These are phyloP conservation scores for Pangasius larnaudii DNA, from an alignment of 2,797 vertebrate species.

Conservation along the genomic window DNA sequence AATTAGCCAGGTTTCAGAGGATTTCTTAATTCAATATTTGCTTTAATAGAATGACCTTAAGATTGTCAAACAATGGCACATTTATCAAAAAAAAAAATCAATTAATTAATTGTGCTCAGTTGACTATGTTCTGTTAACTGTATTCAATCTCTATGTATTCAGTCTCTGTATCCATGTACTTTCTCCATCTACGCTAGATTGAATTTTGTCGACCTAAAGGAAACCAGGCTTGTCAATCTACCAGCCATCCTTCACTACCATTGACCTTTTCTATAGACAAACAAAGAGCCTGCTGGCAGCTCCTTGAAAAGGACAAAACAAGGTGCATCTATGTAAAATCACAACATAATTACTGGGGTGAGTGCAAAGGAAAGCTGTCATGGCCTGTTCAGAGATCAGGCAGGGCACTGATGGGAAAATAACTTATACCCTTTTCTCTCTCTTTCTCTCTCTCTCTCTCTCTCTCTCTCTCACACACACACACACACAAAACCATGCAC, in stretches of 20 bases:
- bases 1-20: not conserved
- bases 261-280: constrained; percentile 47
- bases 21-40: not conserved
- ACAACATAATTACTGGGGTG: constrained; percentile 47
- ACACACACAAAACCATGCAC: not conserved
- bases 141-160: too few species aligned
- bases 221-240: constrained; percentile 31
- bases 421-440: constrained; percentile 4
- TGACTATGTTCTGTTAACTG: not conserved
- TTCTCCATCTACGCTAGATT: not conserved
- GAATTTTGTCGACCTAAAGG: constrained; percentile 6
- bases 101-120: too few species aligned
- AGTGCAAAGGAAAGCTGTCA: constrained; percentile 40
- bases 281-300: constrained; percentile 26
- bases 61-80: not conserved
- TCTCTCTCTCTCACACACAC: not conserved
- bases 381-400: constrained; percentile 33
- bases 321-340: constrained; percentile 49
- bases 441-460: not conserved
- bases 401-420: constrained; percentile 27
- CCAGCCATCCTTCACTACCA: constrained; percentile 23
- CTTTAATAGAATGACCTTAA: not conserved
- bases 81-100: not conserved
- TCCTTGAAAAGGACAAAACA: constrained; percentile 50
- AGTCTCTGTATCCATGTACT: not conserved